Conservation (phyloP, 2,888 invertebrate species). For the Erynnis tages region DNA sequence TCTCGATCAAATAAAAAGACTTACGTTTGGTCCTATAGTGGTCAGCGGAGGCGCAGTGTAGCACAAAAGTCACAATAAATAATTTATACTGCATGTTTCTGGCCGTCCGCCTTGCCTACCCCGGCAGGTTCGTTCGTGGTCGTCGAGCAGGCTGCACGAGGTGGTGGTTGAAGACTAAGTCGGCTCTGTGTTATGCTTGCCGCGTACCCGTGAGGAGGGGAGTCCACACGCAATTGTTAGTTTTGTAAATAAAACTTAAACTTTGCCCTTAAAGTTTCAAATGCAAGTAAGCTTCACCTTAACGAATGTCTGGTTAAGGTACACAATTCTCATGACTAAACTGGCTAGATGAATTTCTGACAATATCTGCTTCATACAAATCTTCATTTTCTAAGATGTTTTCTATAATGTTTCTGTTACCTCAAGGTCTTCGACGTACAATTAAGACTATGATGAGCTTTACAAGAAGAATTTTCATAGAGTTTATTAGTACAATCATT, state of each 20-base stretch:
- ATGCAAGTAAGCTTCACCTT: constrained; percentile 18
- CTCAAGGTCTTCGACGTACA: no score
- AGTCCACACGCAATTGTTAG: constrained; percentile 66
- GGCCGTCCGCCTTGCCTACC: constrained; percentile 34
- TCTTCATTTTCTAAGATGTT: no score
- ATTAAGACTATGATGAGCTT: no score
- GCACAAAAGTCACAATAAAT: constrained; percentile 65
- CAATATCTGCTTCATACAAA: no score
- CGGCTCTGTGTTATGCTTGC: constrained; percentile 50
- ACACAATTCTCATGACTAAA: no score
- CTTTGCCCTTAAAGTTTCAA: constrained; percentile 42
- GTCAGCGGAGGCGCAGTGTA: constrained; percentile 57
- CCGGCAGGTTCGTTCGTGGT: constrained; percentile 42
- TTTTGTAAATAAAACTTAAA: constrained; percentile 73
- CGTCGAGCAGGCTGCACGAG: constrained; percentile 60
- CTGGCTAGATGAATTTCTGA: no score
- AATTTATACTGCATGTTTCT: constrained; percentile 66
- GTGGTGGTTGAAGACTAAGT: constrained; percentile 63
- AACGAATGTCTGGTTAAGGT: constrained; percentile 1
- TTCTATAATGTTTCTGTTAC: no score
- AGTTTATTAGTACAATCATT: no score
- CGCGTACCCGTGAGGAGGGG: constrained; percentile 59
- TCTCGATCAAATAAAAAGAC: constrained; percentile 45
- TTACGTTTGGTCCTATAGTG: constrained; percentile 74
- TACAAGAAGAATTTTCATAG: no score